These are phyloP conservation scores for Onychomys leucogaster DNA, from an alignment of 2,797 vertebrate species.

Conservation along the genomic window DNA sequence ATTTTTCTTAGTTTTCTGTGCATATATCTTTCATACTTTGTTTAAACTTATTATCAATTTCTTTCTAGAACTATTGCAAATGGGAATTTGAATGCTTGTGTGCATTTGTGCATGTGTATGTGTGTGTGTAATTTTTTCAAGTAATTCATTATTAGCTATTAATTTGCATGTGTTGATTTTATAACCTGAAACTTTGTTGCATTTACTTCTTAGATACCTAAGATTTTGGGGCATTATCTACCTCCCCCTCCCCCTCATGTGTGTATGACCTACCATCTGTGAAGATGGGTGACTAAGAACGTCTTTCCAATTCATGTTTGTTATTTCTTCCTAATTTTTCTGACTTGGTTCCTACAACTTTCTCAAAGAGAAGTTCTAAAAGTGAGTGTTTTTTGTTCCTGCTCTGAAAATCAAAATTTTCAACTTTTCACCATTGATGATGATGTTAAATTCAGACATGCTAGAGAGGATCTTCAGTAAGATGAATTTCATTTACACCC, in stretches of 20 bases:
- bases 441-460: background rate
- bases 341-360: background rate
- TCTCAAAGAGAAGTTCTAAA: background rate
- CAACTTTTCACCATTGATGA: background rate
- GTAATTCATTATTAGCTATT: background rate
- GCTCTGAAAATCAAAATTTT: background rate
- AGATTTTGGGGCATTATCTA: background rate
- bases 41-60: background rate
- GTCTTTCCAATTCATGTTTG: background rate
- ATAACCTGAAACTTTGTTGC: background rate
- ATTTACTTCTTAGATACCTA: background rate
- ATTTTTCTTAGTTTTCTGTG: background rate
- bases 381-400: background rate
- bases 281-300: background rate
- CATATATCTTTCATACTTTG: background rate
- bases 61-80: background rate
- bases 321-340: background rate
- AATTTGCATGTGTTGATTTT: background rate
- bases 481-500: background rate
- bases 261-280: background rate
- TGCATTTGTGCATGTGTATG: background rate
- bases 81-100: background rate
- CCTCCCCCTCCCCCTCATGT: background rate
- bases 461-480: background rate
- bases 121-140: background rate